phyloP scores from a whole-genome alignment of 92 coral and sea anemone genomes.

The Ricordea florida region DNA sequence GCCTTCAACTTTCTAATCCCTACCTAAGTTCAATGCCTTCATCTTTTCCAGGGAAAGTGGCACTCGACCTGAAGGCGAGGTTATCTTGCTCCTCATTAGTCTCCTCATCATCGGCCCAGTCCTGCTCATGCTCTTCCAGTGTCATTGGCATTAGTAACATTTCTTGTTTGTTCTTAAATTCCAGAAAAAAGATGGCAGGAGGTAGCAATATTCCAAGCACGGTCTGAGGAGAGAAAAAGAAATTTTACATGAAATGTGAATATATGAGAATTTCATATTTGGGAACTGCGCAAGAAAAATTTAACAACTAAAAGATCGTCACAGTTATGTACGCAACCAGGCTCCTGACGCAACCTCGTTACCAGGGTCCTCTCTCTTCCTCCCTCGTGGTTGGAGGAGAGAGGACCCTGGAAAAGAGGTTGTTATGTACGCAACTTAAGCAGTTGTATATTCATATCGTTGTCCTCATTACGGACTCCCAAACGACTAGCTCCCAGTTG shows the following conservation, averaged over 20 bases:
- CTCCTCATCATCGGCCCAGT: constrained; percentile 17
- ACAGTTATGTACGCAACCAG: too few species aligned
- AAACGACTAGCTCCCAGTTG: too few species aligned
- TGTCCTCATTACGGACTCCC: too few species aligned
- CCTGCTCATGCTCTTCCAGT: constrained; percentile 49
- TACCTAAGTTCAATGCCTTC: constrained; percentile 4
- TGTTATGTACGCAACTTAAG: too few species aligned
- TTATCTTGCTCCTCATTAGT: background rate
- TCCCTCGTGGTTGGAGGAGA: too few species aligned
- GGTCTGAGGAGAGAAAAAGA: constrained; percentile 20
- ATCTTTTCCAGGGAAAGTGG: background rate
- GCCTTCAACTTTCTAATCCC: background rate
- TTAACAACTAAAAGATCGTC: background rate
- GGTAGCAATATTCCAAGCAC: constrained; percentile 77
- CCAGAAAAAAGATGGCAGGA: constrained; percentile 70
- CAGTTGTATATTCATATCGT: too few species aligned
- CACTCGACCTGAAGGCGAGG: background rate
- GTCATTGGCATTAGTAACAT: constrained; percentile 77
- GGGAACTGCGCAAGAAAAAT: too few species aligned
- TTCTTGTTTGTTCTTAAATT: constrained; percentile 74
- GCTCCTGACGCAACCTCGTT: too few species aligned
- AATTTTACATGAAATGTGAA: background rate
- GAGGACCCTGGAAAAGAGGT: too few species aligned
- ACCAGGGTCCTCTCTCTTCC: too few species aligned
- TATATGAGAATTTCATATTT: background rate